phyloP scores from a whole-genome alignment of 2,888 invertebrate species.

The Drosophila koepferae region DNA sequence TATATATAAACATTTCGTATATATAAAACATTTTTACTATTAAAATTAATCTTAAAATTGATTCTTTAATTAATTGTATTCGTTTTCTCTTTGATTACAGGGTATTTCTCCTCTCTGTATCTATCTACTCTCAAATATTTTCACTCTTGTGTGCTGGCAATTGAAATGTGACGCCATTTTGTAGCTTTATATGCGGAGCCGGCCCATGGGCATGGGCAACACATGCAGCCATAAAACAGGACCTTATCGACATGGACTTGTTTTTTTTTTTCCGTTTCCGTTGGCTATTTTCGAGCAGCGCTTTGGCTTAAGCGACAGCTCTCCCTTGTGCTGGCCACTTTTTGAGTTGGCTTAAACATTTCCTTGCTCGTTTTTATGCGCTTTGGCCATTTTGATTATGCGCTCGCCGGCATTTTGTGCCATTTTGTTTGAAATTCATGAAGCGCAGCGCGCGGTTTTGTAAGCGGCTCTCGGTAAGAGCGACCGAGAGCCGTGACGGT shows the following conservation, averaged over 20 bases:
- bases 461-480: constrained; percentile 35
- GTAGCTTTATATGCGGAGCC: constrained; percentile 53
- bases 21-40: too few relatives aligned
- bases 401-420: constrained; percentile 23
- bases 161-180: constrained; percentile 72
- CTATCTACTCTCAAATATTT: neutral
- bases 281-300: constrained; percentile 25
- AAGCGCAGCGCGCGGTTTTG: constrained; percentile 62
- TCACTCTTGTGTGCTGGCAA: constrained; percentile 32
- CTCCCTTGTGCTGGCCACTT: constrained; percentile 10
- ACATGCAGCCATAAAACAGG: constrained; percentile 25
- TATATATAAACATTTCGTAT: too few relatives aligned
- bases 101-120: neutral
- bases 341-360: constrained; percentile 57
- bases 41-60: too few relatives aligned
- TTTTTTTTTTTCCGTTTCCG: constrained; percentile 21
- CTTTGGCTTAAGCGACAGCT: constrained; percentile 58
- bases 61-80: neutral
- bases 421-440: constrained; percentile 69
- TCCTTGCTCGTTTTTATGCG: constrained; percentile 58
- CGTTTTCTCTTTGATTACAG: neutral
- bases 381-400: constrained; percentile 76
- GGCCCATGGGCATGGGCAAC: constrained; percentile 11
- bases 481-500: neutral
- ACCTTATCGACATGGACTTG: constrained; percentile 51